These are phyloP conservation scores for Artibeus jamaicensis DNA, from an alignment of 2,797 vertebrate species.

Conservation along the genomic window DNA sequence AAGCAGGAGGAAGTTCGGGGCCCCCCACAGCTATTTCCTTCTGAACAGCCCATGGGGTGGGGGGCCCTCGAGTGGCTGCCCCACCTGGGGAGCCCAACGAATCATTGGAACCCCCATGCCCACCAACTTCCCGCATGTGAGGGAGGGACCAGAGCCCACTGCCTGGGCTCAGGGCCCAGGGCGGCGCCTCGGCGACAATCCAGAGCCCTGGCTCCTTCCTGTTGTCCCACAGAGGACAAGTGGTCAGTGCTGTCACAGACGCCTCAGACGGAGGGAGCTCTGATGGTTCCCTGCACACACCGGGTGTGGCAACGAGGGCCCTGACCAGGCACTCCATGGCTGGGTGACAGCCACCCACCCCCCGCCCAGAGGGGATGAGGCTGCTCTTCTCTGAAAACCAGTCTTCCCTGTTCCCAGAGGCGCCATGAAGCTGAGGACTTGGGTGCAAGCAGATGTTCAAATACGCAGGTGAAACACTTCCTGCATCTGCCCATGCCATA, in stretches of 20 bases:
- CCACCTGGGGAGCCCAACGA: background rate
- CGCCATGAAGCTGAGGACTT: rapidly evolving
- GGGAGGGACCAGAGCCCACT: background rate
- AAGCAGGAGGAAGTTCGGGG: too few species aligned
- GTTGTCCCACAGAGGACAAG: background rate
- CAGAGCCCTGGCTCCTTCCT: background rate
- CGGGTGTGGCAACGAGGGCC: background rate
- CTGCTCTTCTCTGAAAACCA: background rate
- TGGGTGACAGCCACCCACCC: background rate
- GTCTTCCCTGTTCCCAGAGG: background rate
- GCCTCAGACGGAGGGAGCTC: rapidly evolving
- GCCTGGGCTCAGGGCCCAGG: background rate
- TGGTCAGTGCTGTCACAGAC: background rate
- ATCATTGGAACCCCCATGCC: background rate
- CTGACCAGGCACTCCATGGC: background rate
- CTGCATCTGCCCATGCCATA: rapidly evolving
- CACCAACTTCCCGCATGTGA: background rate
- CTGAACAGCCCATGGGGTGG: rapidly evolving
- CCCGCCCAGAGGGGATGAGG: background rate
- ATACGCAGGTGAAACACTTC: rapidly evolving
- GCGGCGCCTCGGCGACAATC: rapidly evolving
- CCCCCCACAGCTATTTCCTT: background rate
- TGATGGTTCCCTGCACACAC: rapidly evolving
- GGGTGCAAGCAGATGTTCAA: background rate
- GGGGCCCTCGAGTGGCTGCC: background rate